These are phyloP conservation scores for Cheilinus undulatus DNA, from an alignment of 2,113 vertebrate species.

Conservation along the genomic window DNA sequence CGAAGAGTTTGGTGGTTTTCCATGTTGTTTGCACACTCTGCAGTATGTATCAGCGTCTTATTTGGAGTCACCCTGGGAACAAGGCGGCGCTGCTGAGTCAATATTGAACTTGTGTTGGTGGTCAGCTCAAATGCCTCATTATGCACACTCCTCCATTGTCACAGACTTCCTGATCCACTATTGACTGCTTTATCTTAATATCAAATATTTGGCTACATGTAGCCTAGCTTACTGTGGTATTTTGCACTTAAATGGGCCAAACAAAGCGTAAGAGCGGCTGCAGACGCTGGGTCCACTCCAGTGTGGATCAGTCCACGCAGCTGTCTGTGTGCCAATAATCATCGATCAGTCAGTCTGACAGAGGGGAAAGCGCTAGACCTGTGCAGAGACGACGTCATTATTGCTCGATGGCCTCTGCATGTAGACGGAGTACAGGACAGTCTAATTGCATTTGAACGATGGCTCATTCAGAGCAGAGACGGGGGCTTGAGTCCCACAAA, in stretches of 20 bases:
- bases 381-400: slow-evolving; percentile 44
- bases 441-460: slow-evolving; percentile 73
- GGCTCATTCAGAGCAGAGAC: slow-evolving; percentile 39
- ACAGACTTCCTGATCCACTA: slow-evolving; percentile 64
- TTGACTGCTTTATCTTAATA: slow-evolving; percentile 64
- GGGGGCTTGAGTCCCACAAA: slow-evolving; percentile 48
- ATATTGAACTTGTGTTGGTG: slow-evolving; percentile 78
- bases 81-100: slow-evolving; percentile 53
- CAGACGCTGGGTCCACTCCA: slow-evolving; percentile 26
- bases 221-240: slow-evolving; percentile 37
- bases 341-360: slow-evolving; percentile 53
- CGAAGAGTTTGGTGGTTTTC: background rate
- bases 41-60: slow-evolving; percentile 11
- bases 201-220: slow-evolving; percentile 80
- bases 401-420: slow-evolving; percentile 45
- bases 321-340: slow-evolving; percentile 65
- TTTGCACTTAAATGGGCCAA: slow-evolving; percentile 78
- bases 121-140: slow-evolving; percentile 60
- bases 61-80: slow-evolving; percentile 30
- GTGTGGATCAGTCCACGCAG: slow-evolving; percentile 29
- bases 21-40: slow-evolving; percentile 15
- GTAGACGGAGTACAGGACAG: slow-evolving; percentile 31
- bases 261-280: background rate
- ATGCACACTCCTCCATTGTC: slow-evolving; percentile 58
- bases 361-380: slow-evolving; percentile 56